phyloP scores from a whole-genome alignment of 2,888 invertebrate genomes.

The Oscheius sp. region DNA sequence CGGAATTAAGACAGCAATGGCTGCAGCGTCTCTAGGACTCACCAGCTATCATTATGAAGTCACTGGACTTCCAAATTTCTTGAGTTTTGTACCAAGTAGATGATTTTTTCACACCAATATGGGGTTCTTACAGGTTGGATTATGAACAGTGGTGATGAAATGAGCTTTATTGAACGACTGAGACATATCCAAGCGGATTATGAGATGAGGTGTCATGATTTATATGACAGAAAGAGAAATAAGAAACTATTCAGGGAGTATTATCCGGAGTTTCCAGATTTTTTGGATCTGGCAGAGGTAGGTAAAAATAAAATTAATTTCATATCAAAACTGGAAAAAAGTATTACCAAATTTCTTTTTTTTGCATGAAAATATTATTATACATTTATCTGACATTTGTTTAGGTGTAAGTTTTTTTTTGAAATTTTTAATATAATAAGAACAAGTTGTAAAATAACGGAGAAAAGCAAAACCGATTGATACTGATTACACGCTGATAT shows the following conservation, averaged over 20 bases:
- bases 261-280: background rate
- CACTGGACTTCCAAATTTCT: conserved; percentile 6
- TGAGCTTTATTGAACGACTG: conserved; percentile 18
- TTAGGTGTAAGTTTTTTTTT: too few species aligned
- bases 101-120: too few species aligned
- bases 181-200: background rate
- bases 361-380: too few species aligned
- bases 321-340: too few species aligned
- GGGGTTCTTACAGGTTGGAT: background rate
- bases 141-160: background rate
- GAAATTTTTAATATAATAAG: too few species aligned
- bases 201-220: background rate
- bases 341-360: too few species aligned
- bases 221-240: background rate
- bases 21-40: background rate
- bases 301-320: background rate
- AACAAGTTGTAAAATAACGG: too few species aligned
- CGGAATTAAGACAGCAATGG: conserved; percentile 1
- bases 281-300: conserved; percentile 10
- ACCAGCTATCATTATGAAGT: conserved; percentile 4
- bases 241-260: background rate
- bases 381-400: too few species aligned
- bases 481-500: too few species aligned
- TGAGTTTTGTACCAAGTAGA: conserved; percentile 12
- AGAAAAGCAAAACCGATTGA: too few species aligned